Evolutionary conservation across 2,888 invertebrate species (phyloP).

Genomic region (Helicoverpa assulta): DNA sequence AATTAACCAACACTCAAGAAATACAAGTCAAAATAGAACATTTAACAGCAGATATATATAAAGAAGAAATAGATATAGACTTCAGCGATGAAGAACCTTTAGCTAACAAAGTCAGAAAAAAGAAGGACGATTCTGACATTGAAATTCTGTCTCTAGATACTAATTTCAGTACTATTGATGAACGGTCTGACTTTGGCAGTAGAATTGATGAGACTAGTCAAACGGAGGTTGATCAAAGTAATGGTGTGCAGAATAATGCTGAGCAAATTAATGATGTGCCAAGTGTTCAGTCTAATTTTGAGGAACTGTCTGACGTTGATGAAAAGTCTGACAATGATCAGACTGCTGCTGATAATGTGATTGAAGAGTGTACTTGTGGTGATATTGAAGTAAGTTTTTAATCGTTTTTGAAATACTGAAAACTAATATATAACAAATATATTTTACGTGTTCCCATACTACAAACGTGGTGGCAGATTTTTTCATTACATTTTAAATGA

Average conservation of each 20-base stretch:
- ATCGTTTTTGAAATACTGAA: no score
- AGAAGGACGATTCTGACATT: conserved; percentile 14
- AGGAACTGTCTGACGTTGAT: background rate
- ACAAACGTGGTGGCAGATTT: no score
- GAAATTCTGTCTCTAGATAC: background rate
- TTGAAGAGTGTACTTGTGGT: background rate
- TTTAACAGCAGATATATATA: background rate
- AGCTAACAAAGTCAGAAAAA: conserved; percentile 42
- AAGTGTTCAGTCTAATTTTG: conserved; percentile 3
- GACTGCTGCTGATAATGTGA: background rate
- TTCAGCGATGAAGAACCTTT: conserved; percentile 56
- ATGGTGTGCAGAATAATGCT: background rate
- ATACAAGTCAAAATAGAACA: conserved; percentile 11
- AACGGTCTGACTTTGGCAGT: background rate
- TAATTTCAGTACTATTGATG: background rate
- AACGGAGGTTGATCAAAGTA: background rate
- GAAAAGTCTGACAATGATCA: conserved; percentile 4
- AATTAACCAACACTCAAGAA: conserved; percentile 3
- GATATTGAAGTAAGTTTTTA: conserved; percentile 38
- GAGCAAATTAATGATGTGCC: background rate
- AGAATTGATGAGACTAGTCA: background rate
- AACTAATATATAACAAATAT: no score
- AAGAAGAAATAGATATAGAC: conserved; percentile 35
- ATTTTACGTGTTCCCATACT: no score
- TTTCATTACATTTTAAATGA: no score